phyloP scores from a whole-genome alignment of 2,888 invertebrate species.

The Lithophane leautieri region DNA sequence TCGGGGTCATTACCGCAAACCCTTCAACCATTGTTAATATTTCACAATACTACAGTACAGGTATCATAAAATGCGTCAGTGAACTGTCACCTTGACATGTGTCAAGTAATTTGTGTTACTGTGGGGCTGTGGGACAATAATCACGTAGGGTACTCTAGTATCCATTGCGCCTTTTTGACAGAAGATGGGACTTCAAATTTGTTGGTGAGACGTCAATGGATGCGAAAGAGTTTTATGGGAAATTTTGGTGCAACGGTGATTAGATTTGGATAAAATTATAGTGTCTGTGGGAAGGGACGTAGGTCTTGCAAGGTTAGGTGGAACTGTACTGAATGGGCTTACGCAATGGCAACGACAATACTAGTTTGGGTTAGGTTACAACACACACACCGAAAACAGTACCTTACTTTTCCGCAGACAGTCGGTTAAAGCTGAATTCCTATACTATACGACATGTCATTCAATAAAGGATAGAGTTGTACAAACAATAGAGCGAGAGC shows the following conservation, averaged over 20 bases:
- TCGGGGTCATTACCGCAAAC: slow-evolving; percentile 59
- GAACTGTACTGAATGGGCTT: slow-evolving; percentile 20
- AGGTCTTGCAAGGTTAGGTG: slow-evolving; percentile 34
- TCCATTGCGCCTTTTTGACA: not conserved
- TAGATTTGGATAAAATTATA: slow-evolving; percentile 28
- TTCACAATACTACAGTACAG: slow-evolving; percentile 40
- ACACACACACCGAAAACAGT: not conserved
- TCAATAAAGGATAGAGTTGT: not conserved
- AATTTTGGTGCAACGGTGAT: slow-evolving; percentile 12
- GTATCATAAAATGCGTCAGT: slow-evolving; percentile 43
- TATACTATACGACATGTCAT: not conserved
- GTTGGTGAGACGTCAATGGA: not conserved
- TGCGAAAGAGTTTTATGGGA: not conserved
- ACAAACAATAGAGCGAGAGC: too few relatives aligned
- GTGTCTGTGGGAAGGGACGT: slow-evolving; percentile 25
- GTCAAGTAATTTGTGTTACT: slow-evolving; percentile 30
- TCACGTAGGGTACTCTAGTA: not conserved
- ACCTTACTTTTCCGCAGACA: not conserved
- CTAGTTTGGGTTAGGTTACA: too few relatives aligned
- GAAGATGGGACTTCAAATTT: not conserved
- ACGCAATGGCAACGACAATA: slow-evolving; percentile 15
- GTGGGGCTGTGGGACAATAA: slow-evolving; percentile 9
- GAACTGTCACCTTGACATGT: slow-evolving; percentile 58
- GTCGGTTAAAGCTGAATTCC: not conserved
- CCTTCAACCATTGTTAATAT: slow-evolving; percentile 55